A percentile compares a stretch with the other conserved stretches of the same genome.
phyloP scores from a whole-genome alignment of 2,113 vertebrate species.

The Bos indicus region DNA sequence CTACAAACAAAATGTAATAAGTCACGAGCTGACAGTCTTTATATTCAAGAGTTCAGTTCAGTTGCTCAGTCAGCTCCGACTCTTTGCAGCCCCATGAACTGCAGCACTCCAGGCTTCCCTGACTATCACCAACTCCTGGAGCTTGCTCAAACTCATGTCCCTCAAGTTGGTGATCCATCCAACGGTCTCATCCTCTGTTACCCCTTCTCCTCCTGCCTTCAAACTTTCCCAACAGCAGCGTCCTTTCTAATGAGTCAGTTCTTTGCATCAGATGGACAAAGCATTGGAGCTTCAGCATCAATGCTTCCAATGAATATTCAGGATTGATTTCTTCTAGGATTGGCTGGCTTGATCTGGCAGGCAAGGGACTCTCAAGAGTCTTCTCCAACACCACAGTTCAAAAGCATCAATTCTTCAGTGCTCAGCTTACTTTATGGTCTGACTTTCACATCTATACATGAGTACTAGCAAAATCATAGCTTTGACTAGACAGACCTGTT shows the following conservation, averaged over 20 bases:
- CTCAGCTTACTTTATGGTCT: not conserved
- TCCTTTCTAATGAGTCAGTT: not conserved
- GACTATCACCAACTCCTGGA: not conserved
- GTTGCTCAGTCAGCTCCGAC: accelerated
- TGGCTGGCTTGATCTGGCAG: not conserved
- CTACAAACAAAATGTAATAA: not conserved
- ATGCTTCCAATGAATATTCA: not conserved
- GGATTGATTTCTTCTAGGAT: not conserved
- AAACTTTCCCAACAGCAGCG: not conserved
- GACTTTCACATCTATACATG: not conserved
- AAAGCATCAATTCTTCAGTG: not conserved
- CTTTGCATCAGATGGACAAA: not conserved
- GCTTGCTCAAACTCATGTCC: not conserved
- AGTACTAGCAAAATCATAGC: not conserved
- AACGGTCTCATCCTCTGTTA: not conserved
- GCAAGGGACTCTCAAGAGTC: not conserved
- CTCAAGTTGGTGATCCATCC: not conserved
- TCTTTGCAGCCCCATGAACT: not conserved
- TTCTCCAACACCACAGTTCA: not conserved
- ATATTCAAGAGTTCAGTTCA: not conserved
- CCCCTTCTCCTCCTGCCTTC: not conserved
- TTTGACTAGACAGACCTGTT: not conserved
- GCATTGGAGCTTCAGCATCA: not conserved
- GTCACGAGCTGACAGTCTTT: not conserved
- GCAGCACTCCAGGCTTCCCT: not conserved